Conservation (phyloP, 2,888 invertebrate genomes). For the Galerucella pusilla region DNA sequence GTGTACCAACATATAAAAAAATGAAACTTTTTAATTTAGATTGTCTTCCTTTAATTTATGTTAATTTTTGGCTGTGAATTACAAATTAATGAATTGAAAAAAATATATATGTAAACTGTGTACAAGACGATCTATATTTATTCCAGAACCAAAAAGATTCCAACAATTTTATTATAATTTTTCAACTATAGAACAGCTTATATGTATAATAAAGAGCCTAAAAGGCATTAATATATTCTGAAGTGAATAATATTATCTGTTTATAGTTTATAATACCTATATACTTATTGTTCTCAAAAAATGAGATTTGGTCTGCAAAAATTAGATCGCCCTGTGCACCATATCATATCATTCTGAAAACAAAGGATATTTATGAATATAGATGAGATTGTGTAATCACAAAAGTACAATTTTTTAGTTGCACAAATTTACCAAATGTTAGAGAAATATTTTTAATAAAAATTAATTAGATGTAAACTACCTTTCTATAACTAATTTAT, state of each 20-base stretch:
- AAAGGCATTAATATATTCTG: background rate
- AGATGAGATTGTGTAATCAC: constrained; percentile 51
- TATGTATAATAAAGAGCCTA: background rate
- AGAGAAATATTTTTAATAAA: constrained; percentile 58
- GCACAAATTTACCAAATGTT: constrained; percentile 55
- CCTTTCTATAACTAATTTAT: constrained; percentile 44
- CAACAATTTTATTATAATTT: background rate
- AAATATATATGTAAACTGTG: background rate
- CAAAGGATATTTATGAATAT: constrained; percentile 34
- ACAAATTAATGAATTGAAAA: background rate
- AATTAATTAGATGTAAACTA: constrained; percentile 49
- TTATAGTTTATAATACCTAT: background rate
- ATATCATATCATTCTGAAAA: constrained; percentile 34
- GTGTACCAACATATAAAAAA: background rate
- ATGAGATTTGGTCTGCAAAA: background rate
- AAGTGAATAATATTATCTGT: background rate
- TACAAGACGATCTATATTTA: constrained; percentile 2
- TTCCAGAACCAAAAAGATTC: background rate
- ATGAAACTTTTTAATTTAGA: background rate
- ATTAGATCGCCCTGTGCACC: background rate
- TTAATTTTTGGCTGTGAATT: constrained; percentile 38
- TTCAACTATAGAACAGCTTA: background rate
- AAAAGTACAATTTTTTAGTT: constrained; percentile 60
- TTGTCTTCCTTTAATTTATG: constrained; percentile 35
- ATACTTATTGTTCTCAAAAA: background rate